phyloP scores from a whole-genome alignment of 2,797 vertebrate genomes.

The Scleropages formosus region DNA sequence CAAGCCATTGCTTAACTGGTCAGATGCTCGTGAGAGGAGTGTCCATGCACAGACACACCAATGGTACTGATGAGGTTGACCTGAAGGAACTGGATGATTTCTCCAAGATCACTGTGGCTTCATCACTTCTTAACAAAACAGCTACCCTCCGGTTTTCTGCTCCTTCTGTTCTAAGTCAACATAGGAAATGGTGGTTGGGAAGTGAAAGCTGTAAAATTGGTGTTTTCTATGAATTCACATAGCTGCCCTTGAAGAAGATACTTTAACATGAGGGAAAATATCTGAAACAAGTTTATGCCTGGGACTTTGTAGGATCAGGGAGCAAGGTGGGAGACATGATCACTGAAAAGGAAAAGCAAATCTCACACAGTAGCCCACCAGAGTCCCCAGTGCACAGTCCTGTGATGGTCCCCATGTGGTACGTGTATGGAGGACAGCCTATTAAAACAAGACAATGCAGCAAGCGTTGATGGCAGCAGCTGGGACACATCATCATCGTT shows the following conservation, averaged over 20 bases:
- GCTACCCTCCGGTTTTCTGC: neutral
- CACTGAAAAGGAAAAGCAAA: neutral
- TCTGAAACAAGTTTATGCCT: neutral
- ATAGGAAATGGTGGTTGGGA: conserved; percentile 14
- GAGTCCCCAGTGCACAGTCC: neutral
- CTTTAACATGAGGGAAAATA: neutral
- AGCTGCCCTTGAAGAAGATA: neutral
- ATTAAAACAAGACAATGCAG: conserved; percentile 10
- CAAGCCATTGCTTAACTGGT: neutral
- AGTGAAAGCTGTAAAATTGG: neutral
- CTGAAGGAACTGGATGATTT: neutral
- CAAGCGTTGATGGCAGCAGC: conserved; percentile 25
- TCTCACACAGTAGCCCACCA: neutral
- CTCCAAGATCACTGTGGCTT: conserved; percentile 9
- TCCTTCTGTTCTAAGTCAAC: neutral
- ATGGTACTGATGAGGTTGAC: neutral
- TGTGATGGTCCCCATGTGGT: neutral
- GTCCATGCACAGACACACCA: neutral
- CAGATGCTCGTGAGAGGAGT: neutral
- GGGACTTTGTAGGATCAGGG: no score
- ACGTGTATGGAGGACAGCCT: neutral
- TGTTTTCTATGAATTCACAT: no score
- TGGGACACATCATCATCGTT: conserved; percentile 25
- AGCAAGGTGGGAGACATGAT: neutral
- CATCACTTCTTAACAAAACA: neutral